These are phyloP conservation scores for Hirudo medicinalis DNA, from an alignment of 1,140 invertebrate genomes.

Conservation along the genomic window DNA sequence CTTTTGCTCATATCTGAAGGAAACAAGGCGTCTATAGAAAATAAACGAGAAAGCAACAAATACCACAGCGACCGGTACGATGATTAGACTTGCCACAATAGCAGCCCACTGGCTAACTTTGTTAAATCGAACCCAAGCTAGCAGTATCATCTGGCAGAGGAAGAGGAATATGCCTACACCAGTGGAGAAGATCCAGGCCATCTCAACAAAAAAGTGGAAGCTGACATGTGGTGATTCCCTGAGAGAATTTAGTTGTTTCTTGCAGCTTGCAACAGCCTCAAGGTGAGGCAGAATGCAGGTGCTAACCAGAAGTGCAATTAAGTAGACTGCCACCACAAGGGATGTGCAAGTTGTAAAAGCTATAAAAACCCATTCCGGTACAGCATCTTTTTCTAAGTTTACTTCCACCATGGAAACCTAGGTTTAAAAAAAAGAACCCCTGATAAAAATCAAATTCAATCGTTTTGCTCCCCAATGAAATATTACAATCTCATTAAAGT, in stretches of 20 bases:
- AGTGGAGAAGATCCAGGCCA: conserved; percentile 87
- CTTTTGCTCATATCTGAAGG: conserved; percentile 12
- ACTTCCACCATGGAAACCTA: conserved; percentile 13
- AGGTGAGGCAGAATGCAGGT: conserved; percentile 26
- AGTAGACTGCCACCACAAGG: conserved; percentile 25
- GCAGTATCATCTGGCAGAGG: conserved; percentile 78
- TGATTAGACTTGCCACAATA: conserved; percentile 68
- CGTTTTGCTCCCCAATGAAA: no score
- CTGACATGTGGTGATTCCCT: conserved; percentile 28
- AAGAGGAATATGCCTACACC: conserved; percentile 68
- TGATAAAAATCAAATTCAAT: conserved; percentile 3
- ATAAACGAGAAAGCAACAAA: conserved; percentile 78
- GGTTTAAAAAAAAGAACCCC: conserved; percentile 16
- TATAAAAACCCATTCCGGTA: conserved; percentile 9
- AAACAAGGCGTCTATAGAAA: conserved; percentile 74
- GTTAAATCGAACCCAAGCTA: conserved; percentile 58
- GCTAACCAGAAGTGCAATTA: conserved; percentile 25
- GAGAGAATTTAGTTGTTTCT: conserved; percentile 13
- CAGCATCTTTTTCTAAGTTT: not conserved
- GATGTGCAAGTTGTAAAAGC: conserved; percentile 22
- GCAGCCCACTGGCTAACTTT: conserved; percentile 47
- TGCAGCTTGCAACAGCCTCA: conserved; percentile 21
- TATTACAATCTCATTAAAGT: no score
- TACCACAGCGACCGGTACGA: conserved; percentile 72
- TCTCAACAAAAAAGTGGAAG: conserved; percentile 65